Evolutionary conservation across 1,140 invertebrate genomes (phyloP), one percentile per base, ranked within the genome.

Genomic region (Drosophila tropicalis): DNA sequence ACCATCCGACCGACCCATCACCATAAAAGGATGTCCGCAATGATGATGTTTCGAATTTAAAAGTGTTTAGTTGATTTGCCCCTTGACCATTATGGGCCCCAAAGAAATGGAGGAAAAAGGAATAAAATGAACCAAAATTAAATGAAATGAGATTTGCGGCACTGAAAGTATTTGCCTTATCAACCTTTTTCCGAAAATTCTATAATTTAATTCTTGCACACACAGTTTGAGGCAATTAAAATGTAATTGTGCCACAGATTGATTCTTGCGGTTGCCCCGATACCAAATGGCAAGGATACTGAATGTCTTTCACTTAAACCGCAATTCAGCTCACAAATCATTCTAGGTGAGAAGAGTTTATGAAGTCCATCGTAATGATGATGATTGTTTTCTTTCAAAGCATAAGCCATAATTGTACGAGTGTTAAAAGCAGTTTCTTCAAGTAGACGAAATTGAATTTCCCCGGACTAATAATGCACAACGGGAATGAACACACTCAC

Each of bases 1-100:
- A 47, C 44, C 19, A 29, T 62, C 13, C 65, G 66, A 65, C 25
- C 71, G 36, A 13, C 12, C 58, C 44, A 22, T 47, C 44, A 51
- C 44, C 44, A 60, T 32, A 62, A 55, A 54, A 54, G 58, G 69
- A 81, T 69, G 60, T 64, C 66, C 66, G 25, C 51, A 62, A 62
- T 67, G 54, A 56, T 69, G 44, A 56, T 69, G 44, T 73, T 69
- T 66, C 36, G 62, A 70, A 72, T 86, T 79, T 74, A 44, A 71
- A 83, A 73, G 44, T 79, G 72, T 77, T 76, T 60, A 56, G 68
- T 64, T 68, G 66, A 78, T 58, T 70, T 67, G 70, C 51, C 47
- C 69, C 57, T 54, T 51, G 72, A 76, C 62, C 68, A 76, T 66
- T 55, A 15, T n/a, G 29, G 47, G 32, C 13, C 51, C 36, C 2